A percentile compares a stretch with the other conserved stretches of the same genome.
Evolutionary conservation across 2,113 vertebrate genomes (phyloP).

Genomic region (Mobula birostris): DNA sequence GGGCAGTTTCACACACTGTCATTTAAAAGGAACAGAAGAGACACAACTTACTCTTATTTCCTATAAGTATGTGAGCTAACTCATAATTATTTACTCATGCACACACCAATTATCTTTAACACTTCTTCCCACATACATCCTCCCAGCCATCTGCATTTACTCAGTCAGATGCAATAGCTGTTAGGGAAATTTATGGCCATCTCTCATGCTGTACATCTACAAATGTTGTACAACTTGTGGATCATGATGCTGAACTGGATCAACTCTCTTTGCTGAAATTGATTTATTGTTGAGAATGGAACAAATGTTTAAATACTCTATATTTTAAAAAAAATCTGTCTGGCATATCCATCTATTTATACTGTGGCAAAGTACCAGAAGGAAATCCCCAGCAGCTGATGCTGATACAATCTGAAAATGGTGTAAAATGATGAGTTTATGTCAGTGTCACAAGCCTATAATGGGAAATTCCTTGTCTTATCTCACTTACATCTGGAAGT

Average conservation of each 20-base stretch:
- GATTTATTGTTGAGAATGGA: not conserved
- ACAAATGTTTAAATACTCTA: not conserved
- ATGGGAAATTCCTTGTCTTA: too few species aligned
- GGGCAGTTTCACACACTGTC: not conserved
- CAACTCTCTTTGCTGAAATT: not conserved
- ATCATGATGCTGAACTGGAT: not conserved
- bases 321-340: not conserved
- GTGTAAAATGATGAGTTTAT: not conserved
- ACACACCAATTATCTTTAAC: conserved; percentile 14
- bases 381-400: not conserved
- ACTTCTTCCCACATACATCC: conserved; percentile 34
- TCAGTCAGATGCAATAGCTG: not conserved
- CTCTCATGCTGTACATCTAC: not conserved
- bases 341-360: not conserved
- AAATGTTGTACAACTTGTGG: not conserved
- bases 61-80: conserved; percentile 15
- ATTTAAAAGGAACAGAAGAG: not conserved
- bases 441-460: not conserved
- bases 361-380: not conserved
- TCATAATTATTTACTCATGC: conserved; percentile 17
- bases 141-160: conserved; percentile 26
- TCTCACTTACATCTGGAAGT: not conserved
- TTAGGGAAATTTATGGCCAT: not conserved
- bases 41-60: not conserved
- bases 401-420: not conserved